A percentile compares a stretch with the other conserved stretches of the same genome.
Conservation (phyloP, 2,888 invertebrate species). For the Eupelmus urozonus region DNA sequence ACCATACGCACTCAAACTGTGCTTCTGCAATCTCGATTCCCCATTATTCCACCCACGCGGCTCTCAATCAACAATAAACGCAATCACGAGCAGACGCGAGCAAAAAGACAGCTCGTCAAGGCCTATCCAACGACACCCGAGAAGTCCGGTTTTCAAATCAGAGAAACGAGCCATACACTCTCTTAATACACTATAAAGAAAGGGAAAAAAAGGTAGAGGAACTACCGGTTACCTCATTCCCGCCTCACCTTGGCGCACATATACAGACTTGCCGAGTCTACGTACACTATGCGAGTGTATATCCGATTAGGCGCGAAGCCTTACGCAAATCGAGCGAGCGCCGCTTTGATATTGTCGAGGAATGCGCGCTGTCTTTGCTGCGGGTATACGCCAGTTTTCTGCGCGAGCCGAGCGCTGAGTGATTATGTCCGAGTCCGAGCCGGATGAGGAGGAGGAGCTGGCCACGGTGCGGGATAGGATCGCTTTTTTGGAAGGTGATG, state of each 20-base stretch:
- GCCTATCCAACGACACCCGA: no score
- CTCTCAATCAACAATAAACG: no score
- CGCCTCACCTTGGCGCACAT: conserved; percentile 53
- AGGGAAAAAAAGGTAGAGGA: not conserved
- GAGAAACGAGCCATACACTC: no score
- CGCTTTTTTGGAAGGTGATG: conserved; percentile 74
- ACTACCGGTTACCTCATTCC: conserved; percentile 37
- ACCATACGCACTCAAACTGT: no score
- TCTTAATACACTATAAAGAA: no score
- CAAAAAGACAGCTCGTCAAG: no score
- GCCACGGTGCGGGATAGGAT: conserved; percentile 68
- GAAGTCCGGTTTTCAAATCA: not conserved
- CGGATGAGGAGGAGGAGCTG: not conserved
- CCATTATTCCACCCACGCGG: no score
- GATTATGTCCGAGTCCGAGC: conserved; percentile 47
- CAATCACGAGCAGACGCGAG: not conserved
- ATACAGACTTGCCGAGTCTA: not conserved
- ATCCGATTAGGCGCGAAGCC: conserved; percentile 75
- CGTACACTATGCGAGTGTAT: conserved; percentile 46
- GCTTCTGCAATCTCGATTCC: no score
- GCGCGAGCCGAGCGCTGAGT: no score
- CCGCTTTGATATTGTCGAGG: not conserved
- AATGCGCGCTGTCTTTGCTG: not conserved
- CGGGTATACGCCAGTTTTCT: not conserved
- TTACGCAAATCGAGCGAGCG: conserved; percentile 56